Percentiles rank a stretch among this genome's conserved stretches.
Conservation (phyloP, 2,888 invertebrate species). For the Parelbella ahira region DNA sequence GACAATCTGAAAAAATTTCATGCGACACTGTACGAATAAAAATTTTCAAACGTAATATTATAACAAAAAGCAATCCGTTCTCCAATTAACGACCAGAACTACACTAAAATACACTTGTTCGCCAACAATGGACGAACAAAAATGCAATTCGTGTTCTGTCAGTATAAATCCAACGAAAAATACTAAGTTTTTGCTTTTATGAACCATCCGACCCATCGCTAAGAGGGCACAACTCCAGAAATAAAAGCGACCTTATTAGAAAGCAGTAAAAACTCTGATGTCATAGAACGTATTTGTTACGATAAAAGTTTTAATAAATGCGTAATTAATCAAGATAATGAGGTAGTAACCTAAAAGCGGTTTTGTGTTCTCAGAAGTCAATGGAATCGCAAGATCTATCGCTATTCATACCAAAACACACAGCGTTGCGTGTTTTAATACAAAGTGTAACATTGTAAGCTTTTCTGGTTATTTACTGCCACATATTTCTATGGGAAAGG, state of each 20-base stretch:
- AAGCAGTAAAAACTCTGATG: no score
- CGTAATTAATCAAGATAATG: constrained; percentile 48
- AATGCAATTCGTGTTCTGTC: constrained; percentile 71
- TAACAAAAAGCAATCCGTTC: constrained; percentile 18
- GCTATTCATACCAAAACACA: constrained; percentile 15
- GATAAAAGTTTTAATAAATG: constrained; percentile 55
- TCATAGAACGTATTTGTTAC: no score
- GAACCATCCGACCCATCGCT: constrained; percentile 27
- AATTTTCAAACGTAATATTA: no score
- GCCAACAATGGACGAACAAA: constrained; percentile 52
- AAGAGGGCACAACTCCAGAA: constrained; percentile 1
- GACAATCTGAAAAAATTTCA: no score
- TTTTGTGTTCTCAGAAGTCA: constrained; percentile 19
- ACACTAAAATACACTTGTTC: constrained; percentile 48
- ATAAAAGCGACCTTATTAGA: no score
- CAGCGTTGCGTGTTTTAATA: constrained; percentile 15
- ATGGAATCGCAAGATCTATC: constrained; percentile 9
- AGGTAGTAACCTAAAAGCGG: constrained; percentile 21
- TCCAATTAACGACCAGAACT: constrained; percentile 40
- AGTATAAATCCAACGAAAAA: constrained; percentile 64
- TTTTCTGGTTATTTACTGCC: constrained; percentile 1
- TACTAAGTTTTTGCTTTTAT: constrained; percentile 62
- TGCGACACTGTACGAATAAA: no score
- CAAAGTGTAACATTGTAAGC: constrained; percentile 4
- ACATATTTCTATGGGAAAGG: constrained; percentile 1